Conservation (phyloP, 2,888 invertebrate genomes). For the Caenorhabditis sulstoni region DNA sequence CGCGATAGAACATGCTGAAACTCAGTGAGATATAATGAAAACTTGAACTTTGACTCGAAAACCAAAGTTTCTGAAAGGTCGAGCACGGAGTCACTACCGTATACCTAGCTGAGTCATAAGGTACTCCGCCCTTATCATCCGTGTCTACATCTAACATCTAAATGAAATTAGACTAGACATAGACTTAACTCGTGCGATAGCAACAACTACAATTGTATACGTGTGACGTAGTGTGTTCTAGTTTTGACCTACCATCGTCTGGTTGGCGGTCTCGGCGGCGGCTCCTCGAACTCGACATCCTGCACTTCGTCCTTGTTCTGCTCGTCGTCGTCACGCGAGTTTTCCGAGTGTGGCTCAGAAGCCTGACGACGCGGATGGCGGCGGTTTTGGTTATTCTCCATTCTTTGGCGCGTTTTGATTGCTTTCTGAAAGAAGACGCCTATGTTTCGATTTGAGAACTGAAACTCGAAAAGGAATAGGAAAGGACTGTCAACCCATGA, state of each 20-base stretch:
- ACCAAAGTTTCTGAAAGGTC: no score
- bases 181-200: no score
- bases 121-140: no score
- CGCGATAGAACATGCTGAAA: conserved; percentile 57
- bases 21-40: not conserved
- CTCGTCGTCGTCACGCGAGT: not conserved
- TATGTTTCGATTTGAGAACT: not conserved
- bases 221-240: no score
- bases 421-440: conserved; percentile 39
- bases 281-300: conserved; percentile 23
- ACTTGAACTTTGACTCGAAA: no score
- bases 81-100: no score
- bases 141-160: no score
- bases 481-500: not conserved
- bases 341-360: conserved; percentile 12
- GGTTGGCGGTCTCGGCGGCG: conserved; percentile 52
- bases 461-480: not conserved
- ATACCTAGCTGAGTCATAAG: no score
- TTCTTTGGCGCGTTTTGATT: conserved; percentile 29
- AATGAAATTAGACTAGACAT: no score
- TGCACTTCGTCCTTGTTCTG: conserved; percentile 11
- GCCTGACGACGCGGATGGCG: conserved; percentile 13
- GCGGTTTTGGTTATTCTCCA: conserved; percentile 26
- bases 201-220: no score
- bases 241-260: conserved; percentile 36